Evolutionary conservation across 2,888 invertebrate species (phyloP), one percentile per base, ranked within the genome.

Genomic region (Caenorhabditis sulstoni): DNA sequence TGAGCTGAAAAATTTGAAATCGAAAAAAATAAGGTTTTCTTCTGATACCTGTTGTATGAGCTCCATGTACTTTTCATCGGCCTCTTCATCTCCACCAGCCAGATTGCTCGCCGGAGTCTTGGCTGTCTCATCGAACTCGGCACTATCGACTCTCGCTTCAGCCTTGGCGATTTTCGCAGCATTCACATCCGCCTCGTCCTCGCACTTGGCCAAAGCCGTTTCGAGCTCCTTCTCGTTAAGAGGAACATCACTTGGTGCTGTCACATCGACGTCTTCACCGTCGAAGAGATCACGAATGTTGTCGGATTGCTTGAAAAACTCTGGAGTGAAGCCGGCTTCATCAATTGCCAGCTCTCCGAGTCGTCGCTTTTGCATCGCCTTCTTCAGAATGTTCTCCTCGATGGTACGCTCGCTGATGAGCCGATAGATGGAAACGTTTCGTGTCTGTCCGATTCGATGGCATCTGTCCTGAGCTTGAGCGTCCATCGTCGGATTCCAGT

Each of bases 341-440:
- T 99, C 99, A 90, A 99, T 99, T 57, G 99, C 97, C 90, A 98
- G 93, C 92, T 97, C 96, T 5, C 97, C 97, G 35, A 99, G 93
- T 91, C 96, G 93, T 81, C 97, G 93, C 92, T 99, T 99, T 92
- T 99, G 97, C 91, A 95, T 96, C 3, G 99, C 99, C 92, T 99
- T 99, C 92, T 96, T 97, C 89, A 99, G 92, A 88, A 99, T 99
- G 92, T 99, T 99, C 92, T 99, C 99, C 92, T 99, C 99, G 50
- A 99, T 95, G 11, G 99, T 98, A 92, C 94, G 95, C 91, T 97
- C 96, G 90, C 97, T 96, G 76, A 99, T 95, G 87, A 99, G 93
- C 80, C 98, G 93, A 92, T 96, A 98, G 90, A 99, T 97, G 92
- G 97, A 96, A 81, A 99, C 99, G 93, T 99, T 97, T 87, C 97